Percentiles rank a stretch among this genome's conserved stretches.
phyloP scores from a whole-genome alignment of 2,113 vertebrate species.

The Morone saxatilis region DNA sequence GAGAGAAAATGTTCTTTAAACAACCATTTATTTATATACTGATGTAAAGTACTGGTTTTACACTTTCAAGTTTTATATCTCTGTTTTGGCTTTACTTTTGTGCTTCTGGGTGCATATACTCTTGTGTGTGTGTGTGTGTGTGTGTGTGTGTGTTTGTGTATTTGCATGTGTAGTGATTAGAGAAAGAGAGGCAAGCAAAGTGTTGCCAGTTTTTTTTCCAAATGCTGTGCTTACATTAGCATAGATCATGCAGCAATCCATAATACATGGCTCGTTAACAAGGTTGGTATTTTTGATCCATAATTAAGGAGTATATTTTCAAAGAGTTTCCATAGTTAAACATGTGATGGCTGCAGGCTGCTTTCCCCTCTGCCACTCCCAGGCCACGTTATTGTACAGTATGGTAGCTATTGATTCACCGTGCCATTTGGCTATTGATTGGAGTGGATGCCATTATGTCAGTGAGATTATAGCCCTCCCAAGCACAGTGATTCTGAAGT shows the following conservation, averaged over 20 bases:
- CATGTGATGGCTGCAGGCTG: constrained; percentile 40
- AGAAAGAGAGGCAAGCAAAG: constrained; percentile 40
- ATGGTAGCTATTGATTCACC: constrained; percentile 70
- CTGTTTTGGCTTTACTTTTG: constrained; percentile 11
- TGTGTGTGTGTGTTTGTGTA: constrained; percentile 1
- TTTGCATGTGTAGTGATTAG: constrained; percentile 53
- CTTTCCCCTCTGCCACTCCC: constrained; percentile 33
- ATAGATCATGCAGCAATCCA: constrained; percentile 72
- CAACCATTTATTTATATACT: not conserved
- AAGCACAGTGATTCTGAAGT: constrained; percentile 64
- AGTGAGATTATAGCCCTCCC: constrained; percentile 73
- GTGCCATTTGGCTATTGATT: constrained; percentile 82
- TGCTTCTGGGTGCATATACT: not conserved
- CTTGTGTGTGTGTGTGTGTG: no score
- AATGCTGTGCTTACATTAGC: constrained; percentile 67
- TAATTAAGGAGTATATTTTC: constrained; percentile 73
- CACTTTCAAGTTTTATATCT: not conserved
- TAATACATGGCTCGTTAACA: constrained; percentile 76
- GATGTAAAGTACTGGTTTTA: no score
- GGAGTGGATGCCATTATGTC: constrained; percentile 79
- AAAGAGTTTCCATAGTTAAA: constrained; percentile 57
- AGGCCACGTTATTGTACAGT: constrained; percentile 65
- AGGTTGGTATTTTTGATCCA: constrained; percentile 73
- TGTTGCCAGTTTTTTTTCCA: constrained; percentile 54
- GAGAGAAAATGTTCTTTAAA: not conserved